Evolutionary conservation across 2,888 invertebrate species (phyloP).

Genomic region (Stenotaenia linearis): DNA sequence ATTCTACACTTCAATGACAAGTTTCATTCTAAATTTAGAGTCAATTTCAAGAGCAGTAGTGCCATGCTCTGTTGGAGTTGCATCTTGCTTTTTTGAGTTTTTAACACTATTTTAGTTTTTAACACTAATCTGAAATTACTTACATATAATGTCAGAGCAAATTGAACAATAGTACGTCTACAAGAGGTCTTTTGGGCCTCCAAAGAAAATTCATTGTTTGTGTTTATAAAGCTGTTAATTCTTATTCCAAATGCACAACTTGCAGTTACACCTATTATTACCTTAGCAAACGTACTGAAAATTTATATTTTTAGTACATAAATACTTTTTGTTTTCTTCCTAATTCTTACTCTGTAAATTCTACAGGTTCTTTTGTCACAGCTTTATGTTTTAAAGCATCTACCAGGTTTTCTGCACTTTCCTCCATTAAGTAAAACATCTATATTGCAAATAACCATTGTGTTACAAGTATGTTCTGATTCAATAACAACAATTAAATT

Average conservation of each 20-base stretch:
- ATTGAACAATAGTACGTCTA: too few species aligned
- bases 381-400: background rate
- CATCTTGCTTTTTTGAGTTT: too few species aligned
- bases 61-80: too few species aligned
- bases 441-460: slow-evolving; percentile 2
- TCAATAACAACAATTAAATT: too few species aligned
- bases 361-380: background rate
- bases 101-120: too few species aligned
- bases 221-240: background rate
- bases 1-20: too few species aligned
- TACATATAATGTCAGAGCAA: too few species aligned
- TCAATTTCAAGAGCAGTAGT: too few species aligned
- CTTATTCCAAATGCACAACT: slow-evolving; percentile 31
- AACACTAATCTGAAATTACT: too few species aligned
- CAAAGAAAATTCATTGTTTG: slow-evolving; percentile 1
- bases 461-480: too few species aligned
- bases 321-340: background rate
- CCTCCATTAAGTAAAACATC: slow-evolving; percentile 35
- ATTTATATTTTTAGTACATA: background rate
- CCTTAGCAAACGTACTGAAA: background rate
- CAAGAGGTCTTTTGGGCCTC: too few species aligned
- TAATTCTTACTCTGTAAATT: slow-evolving; percentile 15
- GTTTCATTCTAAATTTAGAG: too few species aligned
- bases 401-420: slow-evolving; percentile 29
- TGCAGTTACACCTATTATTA: slow-evolving; percentile 26